phyloP scores from a whole-genome alignment of 1,140 invertebrate species.

The Drosophila sproati region DNA sequence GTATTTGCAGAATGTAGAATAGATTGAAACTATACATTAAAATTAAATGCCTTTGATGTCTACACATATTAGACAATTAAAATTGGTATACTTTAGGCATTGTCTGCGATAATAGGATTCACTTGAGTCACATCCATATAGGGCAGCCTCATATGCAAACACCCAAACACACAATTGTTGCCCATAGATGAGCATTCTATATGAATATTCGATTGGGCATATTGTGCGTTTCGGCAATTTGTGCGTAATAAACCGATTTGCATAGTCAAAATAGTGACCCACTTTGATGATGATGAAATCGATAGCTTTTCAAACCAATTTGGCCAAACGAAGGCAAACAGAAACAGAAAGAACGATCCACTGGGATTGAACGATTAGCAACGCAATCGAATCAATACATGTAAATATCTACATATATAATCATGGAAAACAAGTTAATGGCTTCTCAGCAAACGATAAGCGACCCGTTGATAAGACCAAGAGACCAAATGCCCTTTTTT shows the following conservation, averaged over 20 bases:
- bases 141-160: background rate
- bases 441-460: constrained; percentile 60
- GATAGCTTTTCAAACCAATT: constrained; percentile 59
- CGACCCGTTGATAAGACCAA: constrained; percentile 37
- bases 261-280: constrained; percentile 17
- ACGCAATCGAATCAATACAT: constrained; percentile 60
- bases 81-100: too few relatives aligned
- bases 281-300: constrained; percentile 47
- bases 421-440: constrained; percentile 57
- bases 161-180: background rate
- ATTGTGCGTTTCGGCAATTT: constrained; percentile 33
- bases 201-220: constrained; percentile 1
- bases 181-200: background rate
- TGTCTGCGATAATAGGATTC: too few relatives aligned
- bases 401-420: background rate
- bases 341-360: constrained; percentile 33
- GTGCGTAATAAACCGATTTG: constrained; percentile 48
- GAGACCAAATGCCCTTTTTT: constrained; percentile 17
- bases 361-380: constrained; percentile 66
- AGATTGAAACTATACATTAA: too few relatives aligned
- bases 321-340: constrained; percentile 31
- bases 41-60: too few relatives aligned
- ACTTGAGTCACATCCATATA: too few relatives aligned
- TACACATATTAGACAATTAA: too few relatives aligned
- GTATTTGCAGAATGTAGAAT: too few relatives aligned